Conservation (phyloP, 2,797 vertebrate genomes). For the Propithecus deckenii region DNA sequence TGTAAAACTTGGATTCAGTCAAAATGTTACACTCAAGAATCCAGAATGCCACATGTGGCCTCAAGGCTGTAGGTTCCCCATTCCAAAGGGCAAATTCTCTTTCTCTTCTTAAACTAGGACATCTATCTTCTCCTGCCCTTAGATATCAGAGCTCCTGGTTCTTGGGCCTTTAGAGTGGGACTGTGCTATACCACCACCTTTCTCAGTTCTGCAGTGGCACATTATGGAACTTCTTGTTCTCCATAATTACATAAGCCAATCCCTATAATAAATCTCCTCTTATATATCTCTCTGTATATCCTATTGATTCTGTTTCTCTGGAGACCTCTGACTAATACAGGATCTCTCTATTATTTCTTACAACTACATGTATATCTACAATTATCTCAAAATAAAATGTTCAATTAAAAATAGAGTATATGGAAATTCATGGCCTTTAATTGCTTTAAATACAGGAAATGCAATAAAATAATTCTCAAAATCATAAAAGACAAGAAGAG, state of each 20-base stretch:
- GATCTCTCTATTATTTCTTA: not conserved
- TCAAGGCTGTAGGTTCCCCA: no score
- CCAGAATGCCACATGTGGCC: no score
- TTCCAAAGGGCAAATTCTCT: not conserved
- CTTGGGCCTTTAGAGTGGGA: not conserved
- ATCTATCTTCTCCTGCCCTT: not conserved
- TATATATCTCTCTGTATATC: not conserved
- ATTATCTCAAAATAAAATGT: constrained; percentile 7
- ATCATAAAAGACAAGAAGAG: not conserved
- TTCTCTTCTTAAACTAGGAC: not conserved
- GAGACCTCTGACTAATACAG: not conserved
- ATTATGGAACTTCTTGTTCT: not conserved
- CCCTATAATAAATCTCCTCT: not conserved
- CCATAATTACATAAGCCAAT: not conserved
- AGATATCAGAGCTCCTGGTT: not conserved
- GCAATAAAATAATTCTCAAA: constrained; percentile 11
- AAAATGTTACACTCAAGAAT: no score
- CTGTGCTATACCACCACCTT: not conserved
- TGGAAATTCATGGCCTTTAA: not conserved
- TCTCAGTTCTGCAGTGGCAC: not conserved
- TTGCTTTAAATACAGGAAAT: not conserved
- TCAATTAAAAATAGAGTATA: not conserved
- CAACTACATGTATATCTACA: not conserved
- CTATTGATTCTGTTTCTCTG: not conserved
- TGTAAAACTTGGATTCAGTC: no score